Evolutionary conservation across 2,797 vertebrate species (phyloP).

Genomic region (Spinus pinus): DNA sequence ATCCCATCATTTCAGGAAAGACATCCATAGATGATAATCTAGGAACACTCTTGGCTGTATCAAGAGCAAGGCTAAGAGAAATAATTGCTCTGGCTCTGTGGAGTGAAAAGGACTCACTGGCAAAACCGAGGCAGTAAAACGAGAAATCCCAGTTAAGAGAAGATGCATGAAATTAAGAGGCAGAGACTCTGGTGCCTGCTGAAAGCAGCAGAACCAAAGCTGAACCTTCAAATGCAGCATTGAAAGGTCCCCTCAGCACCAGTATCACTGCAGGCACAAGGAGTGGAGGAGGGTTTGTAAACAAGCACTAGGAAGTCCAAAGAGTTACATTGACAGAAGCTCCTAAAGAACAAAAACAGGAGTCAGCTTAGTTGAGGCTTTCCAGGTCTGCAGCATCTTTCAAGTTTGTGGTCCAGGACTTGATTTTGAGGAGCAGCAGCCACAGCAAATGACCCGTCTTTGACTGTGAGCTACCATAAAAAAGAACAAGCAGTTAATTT

Average conservation of each 20-base stretch:
- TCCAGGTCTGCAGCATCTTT: not conserved
- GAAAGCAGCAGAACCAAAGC: not conserved
- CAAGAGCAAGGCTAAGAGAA: slow-evolving; percentile 62
- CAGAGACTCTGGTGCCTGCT: not conserved
- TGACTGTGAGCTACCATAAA: not conserved
- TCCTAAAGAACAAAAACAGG: not conserved
- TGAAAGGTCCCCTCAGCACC: not conserved
- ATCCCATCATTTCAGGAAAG: slow-evolving; percentile 52
- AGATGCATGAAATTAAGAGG: not conserved
- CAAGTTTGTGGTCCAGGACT: not conserved
- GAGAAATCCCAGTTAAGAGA: not conserved
- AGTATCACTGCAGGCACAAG: not conserved
- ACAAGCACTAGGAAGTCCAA: not conserved
- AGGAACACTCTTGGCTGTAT: slow-evolving; percentile 40
- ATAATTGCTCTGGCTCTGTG: slow-evolving; percentile 54
- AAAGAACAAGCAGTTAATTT: not conserved
- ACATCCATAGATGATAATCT: slow-evolving; percentile 57
- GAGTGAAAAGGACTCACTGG: slow-evolving; percentile 52
- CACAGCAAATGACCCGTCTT: not conserved
- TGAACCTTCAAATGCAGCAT: not conserved
- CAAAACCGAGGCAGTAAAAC: slow-evolving; percentile 48
- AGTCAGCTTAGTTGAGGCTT: not conserved
- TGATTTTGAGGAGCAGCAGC: not conserved
- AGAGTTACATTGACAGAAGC: no score
- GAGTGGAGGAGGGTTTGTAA: not conserved